A percentile compares a stretch with the other conserved stretches of the same genome.
Evolutionary conservation across 2,797 vertebrate species (phyloP).

Genomic region (Melanotaenia maccullochi): DNA sequence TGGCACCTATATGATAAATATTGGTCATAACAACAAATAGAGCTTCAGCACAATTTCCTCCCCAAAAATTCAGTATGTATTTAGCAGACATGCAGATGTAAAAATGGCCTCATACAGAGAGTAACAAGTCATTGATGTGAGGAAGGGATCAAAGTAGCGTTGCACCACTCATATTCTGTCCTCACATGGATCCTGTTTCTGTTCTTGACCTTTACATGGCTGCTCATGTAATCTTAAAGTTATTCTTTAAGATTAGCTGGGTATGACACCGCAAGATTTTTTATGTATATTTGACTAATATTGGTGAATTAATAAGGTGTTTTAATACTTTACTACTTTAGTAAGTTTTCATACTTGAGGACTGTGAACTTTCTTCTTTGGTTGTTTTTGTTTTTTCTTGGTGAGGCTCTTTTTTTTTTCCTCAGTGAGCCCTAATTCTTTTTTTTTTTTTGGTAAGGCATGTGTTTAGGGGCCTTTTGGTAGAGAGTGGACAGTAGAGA

Average conservation of each 20-base stretch:
- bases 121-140: conserved; percentile 38
- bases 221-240: conserved; percentile 9
- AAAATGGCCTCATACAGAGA: conserved; percentile 12
- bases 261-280: neutral
- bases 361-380: neutral
- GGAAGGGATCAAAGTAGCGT: conserved; percentile 41
- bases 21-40: conserved; percentile 25
- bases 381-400: neutral
- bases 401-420: neutral
- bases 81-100: conserved; percentile 46
- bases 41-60: conserved; percentile 21
- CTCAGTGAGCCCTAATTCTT: neutral
- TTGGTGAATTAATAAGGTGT: neutral
- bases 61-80: conserved; percentile 28
- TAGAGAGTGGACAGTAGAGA: neutral
- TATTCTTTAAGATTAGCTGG: conserved; percentile 23
- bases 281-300: neutral
- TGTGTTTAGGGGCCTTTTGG: neutral
- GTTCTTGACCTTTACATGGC: conserved; percentile 20
- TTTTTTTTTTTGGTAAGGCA: neutral
- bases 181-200: conserved; percentile 31
- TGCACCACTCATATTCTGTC: conserved; percentile 23
- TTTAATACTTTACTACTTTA: neutral
- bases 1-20: conserved; percentile 21
- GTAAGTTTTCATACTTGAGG: neutral